A percentile compares a stretch with the other conserved stretches of the same genome.
Evolutionary conservation across 2,113 vertebrate genomes (phyloP).

Genomic region (Dicerorhinus sumatrensis): DNA sequence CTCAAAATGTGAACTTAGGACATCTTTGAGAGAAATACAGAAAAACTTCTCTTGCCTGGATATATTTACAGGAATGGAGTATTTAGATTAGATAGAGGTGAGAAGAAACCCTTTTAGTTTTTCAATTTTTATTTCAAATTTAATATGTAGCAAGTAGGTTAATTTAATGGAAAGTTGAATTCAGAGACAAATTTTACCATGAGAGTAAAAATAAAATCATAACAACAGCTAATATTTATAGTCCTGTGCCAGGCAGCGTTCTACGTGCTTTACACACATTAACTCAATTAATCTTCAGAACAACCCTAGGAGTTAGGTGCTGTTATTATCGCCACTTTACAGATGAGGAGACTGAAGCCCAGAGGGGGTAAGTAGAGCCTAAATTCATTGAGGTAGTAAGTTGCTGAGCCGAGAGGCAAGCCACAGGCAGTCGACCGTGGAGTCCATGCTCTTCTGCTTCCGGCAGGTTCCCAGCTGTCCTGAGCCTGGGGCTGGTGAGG

Average conservation of each 20-base stretch:
- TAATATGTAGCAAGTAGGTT: not conserved
- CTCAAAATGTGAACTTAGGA: not conserved
- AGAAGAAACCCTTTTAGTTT: not conserved
- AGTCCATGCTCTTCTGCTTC: not conserved
- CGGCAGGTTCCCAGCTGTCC: not conserved
- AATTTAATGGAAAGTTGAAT: not conserved
- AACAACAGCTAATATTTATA: not conserved
- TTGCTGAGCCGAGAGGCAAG: not conserved
- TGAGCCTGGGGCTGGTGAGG: not conserved
- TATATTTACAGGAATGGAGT: not conserved
- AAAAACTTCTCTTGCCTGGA: not conserved
- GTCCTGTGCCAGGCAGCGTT: not conserved
- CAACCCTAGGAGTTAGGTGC: not conserved
- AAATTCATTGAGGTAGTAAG: not conserved
- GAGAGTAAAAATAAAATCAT: not conserved
- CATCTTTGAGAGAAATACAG: not conserved
- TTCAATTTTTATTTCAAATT: constrained; percentile 45
- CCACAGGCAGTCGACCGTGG: not conserved
- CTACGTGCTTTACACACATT: not conserved
- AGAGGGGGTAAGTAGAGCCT: not conserved
- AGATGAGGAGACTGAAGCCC: not conserved
- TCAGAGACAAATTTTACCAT: not conserved
- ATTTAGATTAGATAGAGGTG: not conserved
- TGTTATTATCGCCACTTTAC: not conserved
- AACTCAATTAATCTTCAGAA: not conserved